Evolutionary conservation across 1,140 invertebrate species (phyloP), one percentile per base, ranked within the genome.

Genomic region (Caerostris darwini): DNA sequence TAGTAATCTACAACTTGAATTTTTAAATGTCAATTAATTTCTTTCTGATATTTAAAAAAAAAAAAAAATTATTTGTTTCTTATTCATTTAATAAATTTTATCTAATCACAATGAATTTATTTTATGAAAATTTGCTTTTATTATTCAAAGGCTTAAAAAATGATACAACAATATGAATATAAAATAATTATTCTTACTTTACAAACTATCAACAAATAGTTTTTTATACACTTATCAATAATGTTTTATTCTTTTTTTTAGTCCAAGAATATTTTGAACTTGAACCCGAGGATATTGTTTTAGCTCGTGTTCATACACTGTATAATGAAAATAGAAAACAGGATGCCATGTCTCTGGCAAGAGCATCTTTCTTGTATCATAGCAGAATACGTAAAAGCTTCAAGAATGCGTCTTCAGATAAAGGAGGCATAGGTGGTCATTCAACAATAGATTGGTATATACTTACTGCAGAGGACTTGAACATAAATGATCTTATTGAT

Each of bases 261-360:
- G 92, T 87, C 87, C 61, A 86, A 71, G 12, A 77, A 12, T 93
- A 93, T 77, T 93, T 93, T 87, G 59, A 50, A 3, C 6, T 50
- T 85, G 92, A 93, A 34, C 92, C 92, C 17, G 92, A 93, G 58
- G 92, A 93, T 14, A 86, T 93, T 34, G 82, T 93, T 59, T 87
- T 93, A 34, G 92, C 92, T 71, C 81, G 92, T 67, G 92, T 93
- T 87, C 92, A 93, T 67, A 56, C 83, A 50, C 61, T 87, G 56
- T n/a, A 71, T 17, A 58, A 34, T 14, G 17, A 17, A 34, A 59
- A 53, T 3, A 57, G 19, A 6, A 12, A 7, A 57, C 3, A 56
- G 5, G 19, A 8, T 14, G 92, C 82, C n/a, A 57, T 93, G 53
- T 58, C 8, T 57, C 61, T 93, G 56, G 82, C 92, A 17, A 87